A percentile compares a stretch with the other conserved stretches of the same genome.
Conservation (phyloP, 2,888 invertebrate genomes). For the Eupsilia transversa region DNA sequence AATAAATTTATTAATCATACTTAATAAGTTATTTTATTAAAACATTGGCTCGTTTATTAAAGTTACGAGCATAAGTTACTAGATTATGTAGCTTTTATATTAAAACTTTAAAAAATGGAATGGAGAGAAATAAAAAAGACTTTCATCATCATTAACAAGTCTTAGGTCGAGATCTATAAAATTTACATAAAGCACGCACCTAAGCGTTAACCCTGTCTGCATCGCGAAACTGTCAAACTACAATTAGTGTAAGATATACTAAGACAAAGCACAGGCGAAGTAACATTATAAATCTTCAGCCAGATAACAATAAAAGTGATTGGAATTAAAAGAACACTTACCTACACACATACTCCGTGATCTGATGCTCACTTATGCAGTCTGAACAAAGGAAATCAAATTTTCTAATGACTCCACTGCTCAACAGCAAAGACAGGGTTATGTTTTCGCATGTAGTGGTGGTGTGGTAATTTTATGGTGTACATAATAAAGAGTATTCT, state of each 20-base stretch:
- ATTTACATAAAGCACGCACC: not conserved
- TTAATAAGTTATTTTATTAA: constrained; percentile 24
- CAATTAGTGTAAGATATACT: not conserved
- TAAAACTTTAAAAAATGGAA: not conserved
- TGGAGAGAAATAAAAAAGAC: not conserved
- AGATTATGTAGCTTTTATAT: not conserved
- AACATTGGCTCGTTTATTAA: constrained; percentile 9
- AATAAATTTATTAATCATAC: constrained; percentile 10
- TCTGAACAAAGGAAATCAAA: not conserved
- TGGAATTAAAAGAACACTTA: not conserved
- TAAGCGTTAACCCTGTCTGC: not conserved
- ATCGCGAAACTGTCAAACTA: not conserved
- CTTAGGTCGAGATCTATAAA: not conserved
- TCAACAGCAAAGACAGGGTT: too few relatives aligned
- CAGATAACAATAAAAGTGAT: not conserved
- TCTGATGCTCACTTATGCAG: not conserved
- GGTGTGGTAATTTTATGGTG: too few relatives aligned
- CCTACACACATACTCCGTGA: not conserved
- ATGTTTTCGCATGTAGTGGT: too few relatives aligned
- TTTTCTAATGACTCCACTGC: too few relatives aligned
- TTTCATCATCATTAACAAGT: not conserved
- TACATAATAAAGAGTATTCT: too few relatives aligned
- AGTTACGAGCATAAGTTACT: not conserved
- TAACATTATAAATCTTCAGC: not conserved
- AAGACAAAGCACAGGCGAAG: not conserved